A percentile compares a stretch with the other conserved stretches of the same genome.
phyloP scores from a whole-genome alignment of 2,888 invertebrate species.

The Nymphalis urticae region DNA sequence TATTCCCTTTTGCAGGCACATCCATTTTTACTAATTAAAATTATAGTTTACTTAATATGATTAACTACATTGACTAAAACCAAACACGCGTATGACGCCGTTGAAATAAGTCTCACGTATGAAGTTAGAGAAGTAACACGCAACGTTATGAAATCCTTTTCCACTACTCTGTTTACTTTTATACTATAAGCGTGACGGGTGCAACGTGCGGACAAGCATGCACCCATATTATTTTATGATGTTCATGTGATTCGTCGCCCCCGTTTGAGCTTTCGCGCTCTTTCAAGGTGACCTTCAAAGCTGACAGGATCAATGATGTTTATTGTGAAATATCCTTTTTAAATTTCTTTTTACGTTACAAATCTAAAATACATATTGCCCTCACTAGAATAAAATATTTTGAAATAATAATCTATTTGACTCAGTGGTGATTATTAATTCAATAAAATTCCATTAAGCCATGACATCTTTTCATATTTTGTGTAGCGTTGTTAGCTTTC shows the following conservation, averaged over 20 bases:
- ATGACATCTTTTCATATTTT: not conserved
- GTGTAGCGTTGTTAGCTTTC: not conserved
- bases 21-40: conserved; percentile 59
- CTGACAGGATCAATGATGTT: conserved; percentile 51
- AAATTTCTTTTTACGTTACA: not conserved
- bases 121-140: conserved; percentile 29
- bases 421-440: not conserved
- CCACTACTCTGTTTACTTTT: conserved; percentile 29
- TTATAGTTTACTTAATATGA: not conserved
- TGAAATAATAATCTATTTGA: not conserved
- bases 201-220: conserved; percentile 42
- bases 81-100: conserved; percentile 5
- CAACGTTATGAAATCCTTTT: conserved; percentile 45
- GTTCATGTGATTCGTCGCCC: conserved; percentile 36
- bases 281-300: conserved; percentile 73
- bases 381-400: not conserved
- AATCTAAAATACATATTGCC: not conserved
- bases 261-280: conserved; percentile 67
- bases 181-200: conserved; percentile 11
- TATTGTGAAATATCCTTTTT: conserved; percentile 8
- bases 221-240: conserved; percentile 39
- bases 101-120: not conserved
- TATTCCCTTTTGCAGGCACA: conserved; percentile 80
- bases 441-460: not conserved
- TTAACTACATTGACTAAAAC: not conserved